Percentiles rank a stretch among this genome's conserved stretches.
Conservation (phyloP, 1,140 invertebrate species). For the Periplaneta americana region DNA sequence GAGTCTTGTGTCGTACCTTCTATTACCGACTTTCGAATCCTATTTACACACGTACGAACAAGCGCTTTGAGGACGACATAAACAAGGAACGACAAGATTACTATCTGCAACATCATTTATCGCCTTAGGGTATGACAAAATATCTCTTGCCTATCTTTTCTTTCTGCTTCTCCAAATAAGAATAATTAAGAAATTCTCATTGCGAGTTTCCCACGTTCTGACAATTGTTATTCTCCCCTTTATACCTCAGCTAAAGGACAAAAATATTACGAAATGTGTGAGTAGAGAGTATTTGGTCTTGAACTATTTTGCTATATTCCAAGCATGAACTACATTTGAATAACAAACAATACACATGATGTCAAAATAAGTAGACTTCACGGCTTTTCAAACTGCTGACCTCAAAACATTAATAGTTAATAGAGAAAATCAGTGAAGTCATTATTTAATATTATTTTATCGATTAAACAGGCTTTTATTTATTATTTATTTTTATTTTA, state of each 20-base stretch:
- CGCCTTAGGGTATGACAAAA: neutral
- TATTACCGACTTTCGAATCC: neutral
- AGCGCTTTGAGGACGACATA: neutral
- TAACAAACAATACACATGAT: neutral
- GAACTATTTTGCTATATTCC: neutral
- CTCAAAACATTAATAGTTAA: neutral
- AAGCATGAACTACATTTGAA: neutral
- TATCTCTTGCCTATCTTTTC: neutral
- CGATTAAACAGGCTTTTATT: too few species aligned
- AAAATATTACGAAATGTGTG: neutral
- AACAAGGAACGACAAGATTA: neutral
- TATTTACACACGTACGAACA: neutral
- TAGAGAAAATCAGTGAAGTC: too few species aligned
- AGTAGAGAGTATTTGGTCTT: neutral
- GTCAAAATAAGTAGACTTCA: neutral
- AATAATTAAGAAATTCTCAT: neutral
- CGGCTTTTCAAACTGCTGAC: neutral
- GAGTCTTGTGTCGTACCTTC: neutral
- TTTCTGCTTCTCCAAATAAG: neutral
- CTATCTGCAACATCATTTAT: neutral
- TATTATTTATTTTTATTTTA: too few species aligned
- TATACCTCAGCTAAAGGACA: neutral
- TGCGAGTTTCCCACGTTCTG: neutral
- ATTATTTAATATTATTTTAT: too few species aligned
- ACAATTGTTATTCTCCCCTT: neutral